phyloP scores from a whole-genome alignment of 2,113 vertebrate genomes.

The Seriola quinqueradiata region DNA sequence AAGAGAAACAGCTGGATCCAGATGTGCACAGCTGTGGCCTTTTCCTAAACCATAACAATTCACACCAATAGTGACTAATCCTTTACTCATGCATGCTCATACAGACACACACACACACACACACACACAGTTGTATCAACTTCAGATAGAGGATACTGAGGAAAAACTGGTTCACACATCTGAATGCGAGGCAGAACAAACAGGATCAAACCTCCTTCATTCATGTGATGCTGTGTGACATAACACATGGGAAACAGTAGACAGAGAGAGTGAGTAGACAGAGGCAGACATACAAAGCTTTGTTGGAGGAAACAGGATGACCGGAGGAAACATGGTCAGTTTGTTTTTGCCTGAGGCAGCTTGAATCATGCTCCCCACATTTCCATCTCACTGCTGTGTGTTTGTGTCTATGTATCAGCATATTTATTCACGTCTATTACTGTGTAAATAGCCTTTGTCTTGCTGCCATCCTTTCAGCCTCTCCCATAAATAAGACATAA shows the following conservation, averaged over 20 bases:
- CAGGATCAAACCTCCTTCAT: slow-evolving; percentile 31
- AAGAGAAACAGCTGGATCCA: slow-evolving; percentile 69
- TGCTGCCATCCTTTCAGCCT: neutral
- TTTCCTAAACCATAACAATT: slow-evolving; percentile 53
- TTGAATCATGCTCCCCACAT: slow-evolving; percentile 43
- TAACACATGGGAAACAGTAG: neutral
- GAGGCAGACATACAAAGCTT: slow-evolving; percentile 17
- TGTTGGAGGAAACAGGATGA: slow-evolving; percentile 51
- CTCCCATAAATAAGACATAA: slow-evolving; percentile 28
- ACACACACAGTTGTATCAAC: neutral
- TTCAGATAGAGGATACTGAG: slow-evolving; percentile 15
- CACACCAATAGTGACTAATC: slow-evolving; percentile 66
- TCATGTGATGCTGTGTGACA: slow-evolving; percentile 17
- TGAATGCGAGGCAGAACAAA: slow-evolving; percentile 37
- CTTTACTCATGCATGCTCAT: slow-evolving; percentile 35
- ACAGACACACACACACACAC: slow-evolving; percentile 19
- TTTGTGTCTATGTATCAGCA: slow-evolving; percentile 4
- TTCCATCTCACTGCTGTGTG: slow-evolving; percentile 1
- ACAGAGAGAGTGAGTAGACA: neutral
- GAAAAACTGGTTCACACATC: slow-evolving; percentile 26
- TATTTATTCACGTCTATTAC: slow-evolving; percentile 13
- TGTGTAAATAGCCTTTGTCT: slow-evolving; percentile 23
- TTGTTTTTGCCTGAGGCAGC: slow-evolving; percentile 44
- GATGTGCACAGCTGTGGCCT: slow-evolving; percentile 64
- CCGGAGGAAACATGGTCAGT: slow-evolving; percentile 26